Percentiles rank a stretch among this genome's conserved stretches.
These are phyloP conservation scores for Peromyscus polionotus DNA, from an alignment of 2,113 vertebrate genomes.

Conservation along the genomic window DNA sequence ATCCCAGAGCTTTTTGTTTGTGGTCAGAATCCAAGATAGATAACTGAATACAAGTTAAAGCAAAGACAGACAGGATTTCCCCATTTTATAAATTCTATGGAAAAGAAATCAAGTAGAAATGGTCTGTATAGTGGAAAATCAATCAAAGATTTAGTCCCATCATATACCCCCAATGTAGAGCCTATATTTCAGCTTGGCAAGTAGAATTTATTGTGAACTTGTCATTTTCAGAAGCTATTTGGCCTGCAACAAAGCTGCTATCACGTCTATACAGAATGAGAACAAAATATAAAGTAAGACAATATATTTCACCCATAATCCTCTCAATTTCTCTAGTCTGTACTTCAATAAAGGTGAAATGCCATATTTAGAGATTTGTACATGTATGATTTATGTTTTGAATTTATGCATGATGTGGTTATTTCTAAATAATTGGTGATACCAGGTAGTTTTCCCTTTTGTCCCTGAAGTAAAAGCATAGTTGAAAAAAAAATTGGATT, in stretches of 20 bases:
- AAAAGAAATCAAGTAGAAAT: slow-evolving; percentile 57
- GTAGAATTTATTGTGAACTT: slow-evolving; percentile 65
- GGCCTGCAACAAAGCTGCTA: slow-evolving; percentile 25
- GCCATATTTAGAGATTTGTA: slow-evolving; percentile 41
- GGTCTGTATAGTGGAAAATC: slow-evolving; percentile 51
- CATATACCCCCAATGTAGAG: background rate
- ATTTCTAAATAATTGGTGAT: slow-evolving; percentile 30
- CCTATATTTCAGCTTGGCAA: slow-evolving; percentile 62
- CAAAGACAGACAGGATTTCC: slow-evolving; percentile 13
- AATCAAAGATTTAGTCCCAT: slow-evolving; percentile 40
- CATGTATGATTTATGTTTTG: background rate
- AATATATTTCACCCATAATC: background rate
- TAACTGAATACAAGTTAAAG: slow-evolving; percentile 38
- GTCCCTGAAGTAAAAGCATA: background rate
- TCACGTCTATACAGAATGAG: slow-evolving; percentile 47
- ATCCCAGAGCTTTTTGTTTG: slow-evolving; percentile 24
- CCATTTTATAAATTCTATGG: slow-evolving; percentile 59
- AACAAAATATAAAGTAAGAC: slow-evolving; percentile 49
- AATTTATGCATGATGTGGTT: background rate
- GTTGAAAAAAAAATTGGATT: slow-evolving; percentile 32
- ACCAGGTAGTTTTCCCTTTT: background rate
- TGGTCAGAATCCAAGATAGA: slow-evolving; percentile 51
- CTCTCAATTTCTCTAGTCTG: background rate
- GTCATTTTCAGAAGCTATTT: slow-evolving; percentile 67
- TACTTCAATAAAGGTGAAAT: slow-evolving; percentile 29